Evolutionary conservation across 2,113 vertebrate species (phyloP).

Genomic region (Crotalus helleri): DNA sequence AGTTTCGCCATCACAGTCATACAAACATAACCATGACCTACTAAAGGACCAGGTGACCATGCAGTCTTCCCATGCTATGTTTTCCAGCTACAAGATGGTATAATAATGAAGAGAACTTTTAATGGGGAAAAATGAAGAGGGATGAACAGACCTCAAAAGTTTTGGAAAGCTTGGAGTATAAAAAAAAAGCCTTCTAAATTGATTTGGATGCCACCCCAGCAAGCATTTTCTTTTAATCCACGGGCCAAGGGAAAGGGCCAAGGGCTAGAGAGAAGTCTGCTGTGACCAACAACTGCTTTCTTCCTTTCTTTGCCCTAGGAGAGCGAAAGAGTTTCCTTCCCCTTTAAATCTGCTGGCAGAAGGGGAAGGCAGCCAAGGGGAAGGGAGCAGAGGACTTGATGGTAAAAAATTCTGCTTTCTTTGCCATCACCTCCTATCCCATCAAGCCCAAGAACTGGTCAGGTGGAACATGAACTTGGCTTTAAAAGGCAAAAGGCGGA

Average conservation of each 20-base stretch:
- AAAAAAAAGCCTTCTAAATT: neutral
- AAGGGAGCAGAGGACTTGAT: neutral
- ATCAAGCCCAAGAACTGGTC: neutral
- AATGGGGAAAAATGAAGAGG: neutral
- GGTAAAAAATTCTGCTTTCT: neutral
- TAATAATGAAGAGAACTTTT: neutral
- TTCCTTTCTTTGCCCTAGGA: too few relatives aligned
- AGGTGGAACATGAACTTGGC: conserved; percentile 20
- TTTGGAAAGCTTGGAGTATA: neutral
- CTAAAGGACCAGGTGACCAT: neutral
- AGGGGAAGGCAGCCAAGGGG: neutral
- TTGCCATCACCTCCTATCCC: conserved; percentile 21
- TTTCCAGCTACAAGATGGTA: neutral
- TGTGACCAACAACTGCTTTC: neutral
- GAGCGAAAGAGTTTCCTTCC: neutral
- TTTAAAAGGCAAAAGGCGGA: conserved; percentile 5
- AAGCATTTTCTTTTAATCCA: neutral
- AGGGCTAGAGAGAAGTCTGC: neutral
- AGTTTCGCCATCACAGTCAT: too few relatives aligned
- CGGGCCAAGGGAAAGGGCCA: neutral
- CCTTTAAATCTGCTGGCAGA: neutral
- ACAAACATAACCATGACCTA: neutral
- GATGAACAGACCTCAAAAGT: neutral
- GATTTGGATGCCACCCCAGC: neutral
- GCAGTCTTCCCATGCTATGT: neutral